Base-by-base conservation (phyloP, 1,140 invertebrate genomes). In the Spodoptera frugiperda region DNA sequence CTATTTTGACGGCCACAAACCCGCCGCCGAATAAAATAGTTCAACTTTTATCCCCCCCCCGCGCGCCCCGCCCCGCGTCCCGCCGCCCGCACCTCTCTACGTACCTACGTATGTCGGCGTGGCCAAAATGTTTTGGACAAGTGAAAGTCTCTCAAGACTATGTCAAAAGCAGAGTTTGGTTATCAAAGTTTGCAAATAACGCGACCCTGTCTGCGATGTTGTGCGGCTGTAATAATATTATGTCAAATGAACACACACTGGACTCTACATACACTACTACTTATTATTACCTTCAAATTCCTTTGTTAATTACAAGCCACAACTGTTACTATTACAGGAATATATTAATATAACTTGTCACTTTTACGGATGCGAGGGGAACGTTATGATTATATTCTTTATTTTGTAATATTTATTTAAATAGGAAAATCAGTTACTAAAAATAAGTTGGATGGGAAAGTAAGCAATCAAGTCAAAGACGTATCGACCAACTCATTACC, bases 1-100 rank as follows among this genome's bases (percentile, higher is more conserved):
- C 71, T 57, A 73, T 71, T 46, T 55, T 59, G 71, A 73, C 55
- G 71, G 19, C 14, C 61, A 21, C 61, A 19, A 39, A n/a, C 44
- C 71, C 33, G 2, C 14, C 17, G 49, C 12, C 25, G 44, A 48
- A 61, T 61, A 48, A 73, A 73, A 73, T 73, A 49, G 39, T 73
- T 57, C 57, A 48, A 21, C 71, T 48, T 73, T 73, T 33, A 25
- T 12, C 54, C 33, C 53, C 53, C 21, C 25, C 3, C n/a, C n/a
- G n/a, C 30, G 44, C 19, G 63, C 33, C 33, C 33, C 33, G 33
- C 33, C 5, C 33, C 33, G 44, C 19, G 63, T 6, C 33, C 33
- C 33, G 33, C 33, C 5, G 4, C 33, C n/a, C n/a, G n/a, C n/a
- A n/a, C 25, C 25, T 25, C 25, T 25, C 33, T 39, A 39, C 33